Conservation (phyloP, 2,113 vertebrate species). For the Eonycteris spelaea region DNA sequence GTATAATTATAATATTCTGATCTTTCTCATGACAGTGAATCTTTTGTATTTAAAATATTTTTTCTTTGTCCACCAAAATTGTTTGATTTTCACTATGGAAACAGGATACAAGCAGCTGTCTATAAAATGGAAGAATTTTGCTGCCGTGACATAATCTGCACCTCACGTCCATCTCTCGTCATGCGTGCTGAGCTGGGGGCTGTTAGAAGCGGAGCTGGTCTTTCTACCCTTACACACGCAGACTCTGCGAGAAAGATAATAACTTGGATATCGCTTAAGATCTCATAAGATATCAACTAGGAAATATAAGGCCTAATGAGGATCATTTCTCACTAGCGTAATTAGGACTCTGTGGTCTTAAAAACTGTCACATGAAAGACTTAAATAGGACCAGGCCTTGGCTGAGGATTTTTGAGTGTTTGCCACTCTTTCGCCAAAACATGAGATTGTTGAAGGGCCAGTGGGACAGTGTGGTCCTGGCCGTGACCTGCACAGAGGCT, state of each 20-base stretch:
- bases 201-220: rapidly evolving
- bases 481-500: rapidly evolving
- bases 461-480: background rate
- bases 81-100: background rate
- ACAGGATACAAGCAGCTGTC: background rate
- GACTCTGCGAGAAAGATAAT: background rate
- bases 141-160: too few species aligned
- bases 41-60: background rate
- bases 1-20: background rate
- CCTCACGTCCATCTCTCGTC: too few species aligned
- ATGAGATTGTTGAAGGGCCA: background rate
- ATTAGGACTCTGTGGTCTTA: background rate
- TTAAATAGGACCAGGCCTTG: background rate
- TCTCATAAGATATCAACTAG: background rate
- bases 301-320: background rate
- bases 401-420: background rate
- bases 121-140: background rate
- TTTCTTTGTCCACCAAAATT: background rate
- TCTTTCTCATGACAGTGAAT: background rate
- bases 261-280: background rate
- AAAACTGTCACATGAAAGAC: background rate
- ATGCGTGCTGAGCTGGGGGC: background rate
- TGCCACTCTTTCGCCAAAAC: background rate
- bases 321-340: background rate
- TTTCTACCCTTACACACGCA: background rate